Evolutionary conservation across 2,797 vertebrate genomes (phyloP).

Genomic region (Tinamus major): DNA sequence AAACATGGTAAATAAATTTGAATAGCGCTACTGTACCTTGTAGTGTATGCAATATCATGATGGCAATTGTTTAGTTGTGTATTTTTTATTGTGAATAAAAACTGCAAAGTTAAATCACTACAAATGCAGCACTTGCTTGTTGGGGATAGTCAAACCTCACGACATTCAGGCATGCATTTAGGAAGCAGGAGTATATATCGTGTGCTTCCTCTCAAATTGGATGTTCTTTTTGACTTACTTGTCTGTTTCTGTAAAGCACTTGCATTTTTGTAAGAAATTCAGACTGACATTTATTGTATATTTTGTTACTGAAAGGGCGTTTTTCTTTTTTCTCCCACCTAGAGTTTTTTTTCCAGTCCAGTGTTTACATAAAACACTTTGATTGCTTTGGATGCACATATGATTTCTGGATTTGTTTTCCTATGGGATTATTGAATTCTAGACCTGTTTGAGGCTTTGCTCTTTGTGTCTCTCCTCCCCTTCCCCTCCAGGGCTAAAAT

Average conservation of each 20-base stretch:
- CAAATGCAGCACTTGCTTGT: background rate
- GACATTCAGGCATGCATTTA: background rate
- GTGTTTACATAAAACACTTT: background rate
- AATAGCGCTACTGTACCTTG: background rate
- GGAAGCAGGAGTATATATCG: background rate
- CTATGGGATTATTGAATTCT: background rate
- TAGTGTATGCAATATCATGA: background rate
- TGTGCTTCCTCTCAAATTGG: background rate
- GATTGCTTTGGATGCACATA: background rate
- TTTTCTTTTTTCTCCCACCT: background rate
- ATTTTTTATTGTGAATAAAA: background rate
- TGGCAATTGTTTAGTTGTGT: background rate
- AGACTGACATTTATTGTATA: background rate
- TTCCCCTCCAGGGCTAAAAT: background rate
- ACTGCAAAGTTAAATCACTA: background rate
- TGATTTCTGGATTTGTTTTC: background rate
- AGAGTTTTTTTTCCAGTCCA: background rate
- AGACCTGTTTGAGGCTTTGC: no score
- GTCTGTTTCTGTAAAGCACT: background rate
- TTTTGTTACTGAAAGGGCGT: background rate
- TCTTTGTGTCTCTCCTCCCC: background rate
- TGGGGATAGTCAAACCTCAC: background rate
- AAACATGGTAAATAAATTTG: background rate
- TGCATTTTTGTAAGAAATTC: background rate
- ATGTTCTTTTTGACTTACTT: background rate